Conservation (phyloP, 1,140 invertebrate genomes). For the Aethina tumida region DNA sequence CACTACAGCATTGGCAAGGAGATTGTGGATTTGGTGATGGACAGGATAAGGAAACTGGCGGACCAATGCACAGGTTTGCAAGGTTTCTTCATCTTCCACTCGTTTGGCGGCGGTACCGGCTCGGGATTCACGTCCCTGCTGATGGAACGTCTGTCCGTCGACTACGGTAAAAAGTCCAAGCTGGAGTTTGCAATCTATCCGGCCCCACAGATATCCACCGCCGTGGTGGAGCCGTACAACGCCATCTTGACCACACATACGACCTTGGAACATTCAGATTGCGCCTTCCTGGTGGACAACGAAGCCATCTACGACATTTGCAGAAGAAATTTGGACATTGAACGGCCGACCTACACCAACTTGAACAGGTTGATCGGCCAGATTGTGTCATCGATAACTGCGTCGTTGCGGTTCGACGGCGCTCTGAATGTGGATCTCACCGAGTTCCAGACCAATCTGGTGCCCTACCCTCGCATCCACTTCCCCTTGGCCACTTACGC, state of each 20-base stretch:
- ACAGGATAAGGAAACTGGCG: slow-evolving; percentile 45
- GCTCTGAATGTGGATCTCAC: slow-evolving; percentile 84
- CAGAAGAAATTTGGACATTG: slow-evolving; percentile 74
- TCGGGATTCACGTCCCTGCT: slow-evolving; percentile 69
- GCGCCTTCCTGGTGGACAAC: slow-evolving; percentile 79
- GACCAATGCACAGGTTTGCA: slow-evolving; percentile 58
- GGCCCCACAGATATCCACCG: slow-evolving; percentile 58
- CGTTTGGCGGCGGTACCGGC: slow-evolving; percentile 86
- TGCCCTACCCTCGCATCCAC: slow-evolving; percentile 74
- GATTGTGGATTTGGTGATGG: slow-evolving; percentile 50
- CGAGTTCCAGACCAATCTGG: slow-evolving; percentile 84
- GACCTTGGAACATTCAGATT: slow-evolving; percentile 67
- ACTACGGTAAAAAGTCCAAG: slow-evolving; percentile 65
- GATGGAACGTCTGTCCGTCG: slow-evolving; percentile 63
- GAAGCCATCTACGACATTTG: slow-evolving; percentile 88
- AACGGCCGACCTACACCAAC: slow-evolving; percentile 68
- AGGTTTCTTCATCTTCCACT: slow-evolving; percentile 71
- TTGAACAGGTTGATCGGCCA: slow-evolving; percentile 73
- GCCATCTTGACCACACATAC: slow-evolving; percentile 67
- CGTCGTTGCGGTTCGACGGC: slow-evolving; percentile 81
- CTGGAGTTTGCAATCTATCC: slow-evolving; percentile 68
- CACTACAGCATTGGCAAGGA: slow-evolving; percentile 73
- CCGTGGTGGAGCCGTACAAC: slow-evolving; percentile 63
- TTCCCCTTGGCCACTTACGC: slow-evolving; percentile 79
- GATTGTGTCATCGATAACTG: slow-evolving; percentile 67